A percentile compares a stretch with the other conserved stretches of the same genome.
Evolutionary conservation across 1,140 invertebrate species (phyloP).

Genomic region (Nixonia krombeini): DNA sequence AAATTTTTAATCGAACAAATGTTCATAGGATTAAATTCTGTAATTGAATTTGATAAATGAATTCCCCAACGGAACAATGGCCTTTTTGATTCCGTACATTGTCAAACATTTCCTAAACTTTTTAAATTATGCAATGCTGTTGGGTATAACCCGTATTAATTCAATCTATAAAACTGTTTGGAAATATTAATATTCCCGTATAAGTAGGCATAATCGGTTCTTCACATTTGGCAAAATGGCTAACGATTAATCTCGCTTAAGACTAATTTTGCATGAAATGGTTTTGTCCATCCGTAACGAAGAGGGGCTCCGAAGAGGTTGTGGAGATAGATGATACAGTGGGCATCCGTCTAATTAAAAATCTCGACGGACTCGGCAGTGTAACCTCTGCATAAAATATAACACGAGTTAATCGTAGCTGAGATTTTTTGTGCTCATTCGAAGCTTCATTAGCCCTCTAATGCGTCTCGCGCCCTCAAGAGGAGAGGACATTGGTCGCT

Average conservation of each 20-base stretch:
- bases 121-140: no score
- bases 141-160: no score
- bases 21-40: no score
- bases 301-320: constrained; percentile 33
- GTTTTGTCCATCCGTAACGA: constrained; percentile 34
- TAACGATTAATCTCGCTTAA: constrained; percentile 47
- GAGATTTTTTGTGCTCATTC: constrained; percentile 36
- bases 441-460: constrained; percentile 63
- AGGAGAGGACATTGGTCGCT: constrained; percentile 44
- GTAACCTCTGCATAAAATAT: constrained; percentile 52
- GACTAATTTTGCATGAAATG: constrained; percentile 46
- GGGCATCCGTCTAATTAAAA: constrained; percentile 59
- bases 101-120: no score
- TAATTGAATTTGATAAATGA: no score
- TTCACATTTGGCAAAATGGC: constrained; percentile 34
- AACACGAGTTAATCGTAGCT: constrained; percentile 56
- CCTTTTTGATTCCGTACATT: no score
- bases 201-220: constrained; percentile 20
- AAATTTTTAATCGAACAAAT: no score
- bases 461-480: constrained; percentile 57
- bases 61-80: no score
- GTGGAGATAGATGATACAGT: constrained; percentile 48
- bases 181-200: no score
- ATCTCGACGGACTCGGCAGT: constrained; percentile 33
- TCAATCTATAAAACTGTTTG: no score